Evolutionary conservation across 2,888 invertebrate species (phyloP), one percentile per base, ranked within the genome.

Genomic region (Cantharis nigra): DNA sequence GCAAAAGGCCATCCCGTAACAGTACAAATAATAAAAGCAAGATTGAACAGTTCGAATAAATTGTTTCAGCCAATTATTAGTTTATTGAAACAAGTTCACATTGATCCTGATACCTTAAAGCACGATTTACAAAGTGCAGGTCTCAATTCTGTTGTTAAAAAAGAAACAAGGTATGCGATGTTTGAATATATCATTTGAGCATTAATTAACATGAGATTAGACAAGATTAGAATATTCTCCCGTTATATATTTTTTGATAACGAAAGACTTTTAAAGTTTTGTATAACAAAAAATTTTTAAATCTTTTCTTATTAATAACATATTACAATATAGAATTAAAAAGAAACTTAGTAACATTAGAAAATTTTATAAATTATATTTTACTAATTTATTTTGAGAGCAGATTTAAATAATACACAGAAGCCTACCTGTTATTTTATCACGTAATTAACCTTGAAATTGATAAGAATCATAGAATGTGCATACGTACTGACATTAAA

Each of bases 21-120:
- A 26, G 82, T 91, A 70, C 87, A 88, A 76, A 88, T 92, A 74
- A 87, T 91, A 18, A 93, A 92, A 89, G 92, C 92, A 14, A 87
- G 88, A 70, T 86, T 85, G 78, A 86, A 85, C 78, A 79, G 82
- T 20, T 85, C 86, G 1, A 84, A 86, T 14, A 88, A 90, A 75
- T 83, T 90, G 63, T 91, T 89, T 82, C 85, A 86, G 63, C 91
- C 91, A 33, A 89, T 91, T 77, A 84, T 88, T 26, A 79, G 80
- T 63, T 81, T 87, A 28, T 78, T 87, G 63, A 85, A 84, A 70
- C 80, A 85, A 20, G 80, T 87, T 49, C 83, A 86, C 72, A 79
- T 88, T 13, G 86, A 87, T 82, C 80, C 83, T 18, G 82, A 83
- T 16, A 74, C 79, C 23, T 67, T 84, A 13, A 77, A 75, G 13